Evolutionary conservation across 1,140 invertebrate genomes (phyloP).

Genomic region (Gonatopus flavifemur): DNA sequence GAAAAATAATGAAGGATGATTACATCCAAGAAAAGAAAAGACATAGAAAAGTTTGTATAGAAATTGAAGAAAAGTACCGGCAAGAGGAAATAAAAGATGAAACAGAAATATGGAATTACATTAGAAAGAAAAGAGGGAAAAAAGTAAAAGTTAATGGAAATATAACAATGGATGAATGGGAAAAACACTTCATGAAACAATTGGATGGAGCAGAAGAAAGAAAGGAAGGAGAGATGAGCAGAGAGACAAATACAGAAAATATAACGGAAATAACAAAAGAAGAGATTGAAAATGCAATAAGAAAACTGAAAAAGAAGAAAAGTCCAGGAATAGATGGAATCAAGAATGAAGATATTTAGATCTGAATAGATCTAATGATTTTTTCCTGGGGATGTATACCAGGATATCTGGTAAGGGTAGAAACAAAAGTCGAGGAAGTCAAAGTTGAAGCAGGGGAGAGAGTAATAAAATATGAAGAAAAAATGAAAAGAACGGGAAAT

Average conservation of each 20-base stretch:
- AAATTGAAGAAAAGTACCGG: no score
- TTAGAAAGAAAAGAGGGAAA: background rate
- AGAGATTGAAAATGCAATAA: background rate
- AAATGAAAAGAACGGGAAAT: background rate
- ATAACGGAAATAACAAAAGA: background rate
- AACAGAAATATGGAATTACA: no score
- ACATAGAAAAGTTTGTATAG: no score
- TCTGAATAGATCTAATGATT: no score
- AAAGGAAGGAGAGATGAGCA: background rate
- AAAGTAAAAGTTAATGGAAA: background rate
- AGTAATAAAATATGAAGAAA: background rate
- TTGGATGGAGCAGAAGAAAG: background rate
- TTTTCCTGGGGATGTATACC: background rate
- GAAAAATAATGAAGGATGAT: no score
- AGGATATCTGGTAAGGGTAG: conserved; percentile 13
- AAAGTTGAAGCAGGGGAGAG: background rate
- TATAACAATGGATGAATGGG: no score
- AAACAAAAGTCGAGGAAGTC: conserved; percentile 4
- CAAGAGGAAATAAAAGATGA: no score
- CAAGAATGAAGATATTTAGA: background rate
- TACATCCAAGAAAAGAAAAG: no score
- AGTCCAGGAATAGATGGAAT: background rate
- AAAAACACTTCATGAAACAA: background rate
- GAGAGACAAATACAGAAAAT: background rate
- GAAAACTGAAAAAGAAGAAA: background rate